phyloP scores from a whole-genome alignment of 2,888 invertebrate genomes.

The Chrysolina oricalcia region DNA sequence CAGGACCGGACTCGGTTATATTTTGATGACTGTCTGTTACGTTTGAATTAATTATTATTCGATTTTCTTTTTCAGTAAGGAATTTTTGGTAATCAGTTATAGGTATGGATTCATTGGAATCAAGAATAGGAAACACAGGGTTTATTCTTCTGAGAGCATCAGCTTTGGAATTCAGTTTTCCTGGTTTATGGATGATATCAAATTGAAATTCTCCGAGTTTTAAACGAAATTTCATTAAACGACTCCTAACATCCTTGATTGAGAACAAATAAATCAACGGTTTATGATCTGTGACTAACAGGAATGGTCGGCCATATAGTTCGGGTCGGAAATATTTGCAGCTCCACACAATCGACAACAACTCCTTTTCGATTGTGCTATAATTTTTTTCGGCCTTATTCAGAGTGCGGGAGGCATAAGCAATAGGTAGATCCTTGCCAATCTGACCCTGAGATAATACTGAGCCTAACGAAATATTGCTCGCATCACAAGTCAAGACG shows the following conservation, averaged over 20 bases:
- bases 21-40: too few species aligned
- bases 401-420: constrained; percentile 40
- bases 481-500: constrained; percentile 43
- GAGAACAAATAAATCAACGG: not conserved
- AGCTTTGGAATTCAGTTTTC: too few species aligned
- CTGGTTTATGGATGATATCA: too few species aligned
- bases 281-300: not conserved
- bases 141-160: too few species aligned
- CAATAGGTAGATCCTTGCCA: constrained; percentile 42
- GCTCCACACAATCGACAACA: not conserved
- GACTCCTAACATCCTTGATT: not conserved
- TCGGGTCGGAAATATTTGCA: not conserved
- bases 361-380: not conserved
- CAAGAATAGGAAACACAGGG: too few species aligned
- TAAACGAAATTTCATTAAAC: too few species aligned
- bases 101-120: too few species aligned
- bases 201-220: too few species aligned
- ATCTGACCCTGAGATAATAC: constrained; percentile 46
- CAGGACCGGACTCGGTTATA: too few species aligned
- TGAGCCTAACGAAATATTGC: constrained; percentile 42
- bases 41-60: too few species aligned
- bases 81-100: too few species aligned
- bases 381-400: constrained; percentile 17
- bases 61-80: too few species aligned
- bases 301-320: not conserved